These are phyloP conservation scores for Melipona quadrifasciata DNA, from an alignment of 1,140 invertebrate genomes.

Conservation along the genomic window DNA sequence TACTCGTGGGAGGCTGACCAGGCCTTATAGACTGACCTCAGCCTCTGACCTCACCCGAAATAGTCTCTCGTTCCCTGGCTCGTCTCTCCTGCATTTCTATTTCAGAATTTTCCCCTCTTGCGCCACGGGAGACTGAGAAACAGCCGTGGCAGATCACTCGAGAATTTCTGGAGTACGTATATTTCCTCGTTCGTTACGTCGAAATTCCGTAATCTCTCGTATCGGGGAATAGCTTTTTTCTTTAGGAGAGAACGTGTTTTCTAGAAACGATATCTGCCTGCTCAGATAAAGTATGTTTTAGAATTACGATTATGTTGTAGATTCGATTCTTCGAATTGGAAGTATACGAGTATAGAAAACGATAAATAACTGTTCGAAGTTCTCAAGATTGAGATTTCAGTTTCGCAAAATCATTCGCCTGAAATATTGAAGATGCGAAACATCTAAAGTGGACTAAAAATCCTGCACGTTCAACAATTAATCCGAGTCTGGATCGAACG, in stretches of 20 bases:
- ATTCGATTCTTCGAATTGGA: too few relatives aligned
- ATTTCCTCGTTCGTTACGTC: slow-evolving; percentile 11
- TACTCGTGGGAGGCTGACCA: slow-evolving; percentile 81
- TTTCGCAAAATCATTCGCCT: too few relatives aligned
- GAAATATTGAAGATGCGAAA: too few relatives aligned
- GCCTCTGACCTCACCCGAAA: slow-evolving; percentile 82
- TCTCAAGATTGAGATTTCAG: too few relatives aligned
- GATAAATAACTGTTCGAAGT: too few relatives aligned
- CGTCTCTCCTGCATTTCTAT: slow-evolving; percentile 69
- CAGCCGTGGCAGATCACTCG: slow-evolving; percentile 19
- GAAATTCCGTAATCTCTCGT: neutral
- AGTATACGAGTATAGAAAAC: too few relatives aligned
- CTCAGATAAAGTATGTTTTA: too few relatives aligned
- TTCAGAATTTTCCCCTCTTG: slow-evolving; percentile 65
- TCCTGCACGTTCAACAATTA: accelerated
- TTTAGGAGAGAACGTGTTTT: neutral
- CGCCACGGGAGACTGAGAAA: slow-evolving; percentile 38
- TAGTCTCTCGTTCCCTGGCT: slow-evolving; percentile 73
- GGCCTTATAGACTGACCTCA: slow-evolving; percentile 81
- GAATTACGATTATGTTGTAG: too few relatives aligned
- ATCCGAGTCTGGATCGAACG: neutral
- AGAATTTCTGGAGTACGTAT: slow-evolving; percentile 28
- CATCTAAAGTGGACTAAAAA: neutral
- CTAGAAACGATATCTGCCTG: too few relatives aligned
- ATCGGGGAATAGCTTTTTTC: neutral